phyloP scores from a whole-genome alignment of 2,113 vertebrate species.

The Nycticebus coucang region DNA sequence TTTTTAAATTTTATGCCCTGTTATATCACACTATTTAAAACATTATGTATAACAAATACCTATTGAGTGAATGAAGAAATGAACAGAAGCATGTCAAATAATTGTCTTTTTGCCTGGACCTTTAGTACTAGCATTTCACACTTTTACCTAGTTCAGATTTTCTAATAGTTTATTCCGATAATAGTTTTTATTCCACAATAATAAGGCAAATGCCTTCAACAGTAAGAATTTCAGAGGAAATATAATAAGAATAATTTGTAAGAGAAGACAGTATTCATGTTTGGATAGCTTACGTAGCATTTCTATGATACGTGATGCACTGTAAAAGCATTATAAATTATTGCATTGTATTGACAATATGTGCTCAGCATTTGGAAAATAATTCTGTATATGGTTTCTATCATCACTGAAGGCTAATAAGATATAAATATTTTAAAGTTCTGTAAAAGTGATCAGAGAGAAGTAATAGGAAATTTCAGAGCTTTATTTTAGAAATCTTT shows the following conservation, averaged over 20 bases:
- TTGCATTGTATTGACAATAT: neutral
- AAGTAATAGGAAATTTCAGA: neutral
- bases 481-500: neutral
- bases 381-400: neutral
- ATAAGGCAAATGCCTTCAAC: neutral
- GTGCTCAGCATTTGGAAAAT: neutral
- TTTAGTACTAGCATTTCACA: neutral
- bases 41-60: neutral
- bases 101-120: neutral
- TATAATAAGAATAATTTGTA: neutral
- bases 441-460: neutral
- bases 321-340: neutral
- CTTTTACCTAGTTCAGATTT: neutral
- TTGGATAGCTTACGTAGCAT: neutral
- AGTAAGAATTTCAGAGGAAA: neutral
- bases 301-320: neutral
- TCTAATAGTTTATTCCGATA: neutral
- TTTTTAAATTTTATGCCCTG: neutral
- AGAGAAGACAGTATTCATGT: conserved; percentile 19
- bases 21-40: neutral
- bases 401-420: neutral
- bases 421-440: neutral
- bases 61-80: neutral
- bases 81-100: neutral
- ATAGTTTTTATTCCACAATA: neutral